Base-by-base conservation (phyloP, 2,888 invertebrate species). In the Nemotelus nigrinus region DNA sequence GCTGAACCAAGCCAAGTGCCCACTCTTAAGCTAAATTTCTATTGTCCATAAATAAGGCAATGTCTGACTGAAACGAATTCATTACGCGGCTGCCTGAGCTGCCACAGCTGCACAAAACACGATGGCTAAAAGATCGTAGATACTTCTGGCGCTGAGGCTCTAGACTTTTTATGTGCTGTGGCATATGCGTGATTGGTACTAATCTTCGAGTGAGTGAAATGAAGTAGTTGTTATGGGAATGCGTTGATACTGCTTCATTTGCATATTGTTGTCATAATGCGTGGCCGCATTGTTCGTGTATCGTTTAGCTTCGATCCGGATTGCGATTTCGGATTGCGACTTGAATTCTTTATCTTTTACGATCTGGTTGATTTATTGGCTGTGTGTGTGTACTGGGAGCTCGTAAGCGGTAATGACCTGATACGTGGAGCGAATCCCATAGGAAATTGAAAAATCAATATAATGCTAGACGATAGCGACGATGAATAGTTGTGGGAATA, bases 11-110 rank as follows among this genome's bases (percentile, higher is more conserved):
- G 53, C 41, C 70, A 10, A 55, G 70, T 70, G 41, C 41, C 53
- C 4, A 41, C 70, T 10, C 70, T 53, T 70, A 55, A 43, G 53
- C 43, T 53, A 70, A 55, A 55, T 70, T 55, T 70, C 70, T 70
- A 70, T 70, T 70, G 70, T 70, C 53, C 70, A 53, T 70, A 70
- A 70, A 70, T 70, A 70, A 70, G 44, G 70, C 70, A 25, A 25
- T 25, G 25, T 25, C 25, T 25, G 70, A 55, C 70, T 70, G 70
- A 55, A 70, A 53, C 70, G 70, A 41, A 70, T 70, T 70, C 47
- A 55, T 70, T 70, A 70, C 55, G 53, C 55, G 53, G 55, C 47
- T 53, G 53, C 44, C 53, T 41, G 53, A 55, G 43, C 70, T 67
- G 25, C 25, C 25, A 25, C 25, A 25, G 25, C 44, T 53, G 53